phyloP scores from a whole-genome alignment of 1,140 invertebrate genomes.

The Campoletis sonorensis region DNA sequence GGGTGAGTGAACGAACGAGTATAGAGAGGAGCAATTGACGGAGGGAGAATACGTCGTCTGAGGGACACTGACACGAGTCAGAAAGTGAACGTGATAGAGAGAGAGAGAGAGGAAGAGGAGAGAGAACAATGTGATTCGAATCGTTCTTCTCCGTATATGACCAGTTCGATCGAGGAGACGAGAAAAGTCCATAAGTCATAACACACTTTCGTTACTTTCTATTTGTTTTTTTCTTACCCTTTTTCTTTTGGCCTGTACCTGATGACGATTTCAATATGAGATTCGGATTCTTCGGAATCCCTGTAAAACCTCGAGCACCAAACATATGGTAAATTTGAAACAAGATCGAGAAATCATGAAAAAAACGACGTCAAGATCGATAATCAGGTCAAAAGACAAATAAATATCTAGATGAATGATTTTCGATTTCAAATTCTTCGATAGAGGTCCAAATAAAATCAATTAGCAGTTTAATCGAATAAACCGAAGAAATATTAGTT shows the following conservation, averaged over 20 bases:
- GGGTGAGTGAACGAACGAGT: conserved; percentile 61
- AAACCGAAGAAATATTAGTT: too few species aligned
- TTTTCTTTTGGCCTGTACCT: neutral
- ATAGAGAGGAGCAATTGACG: conserved; percentile 47
- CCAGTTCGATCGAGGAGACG: conserved; percentile 38
- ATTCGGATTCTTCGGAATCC: neutral
- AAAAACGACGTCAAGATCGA: too few species aligned
- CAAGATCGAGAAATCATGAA: too few species aligned
- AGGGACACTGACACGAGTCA: conserved; percentile 40
- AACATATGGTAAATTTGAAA: neutral
- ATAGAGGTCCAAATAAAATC: too few species aligned
- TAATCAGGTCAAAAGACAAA: too few species aligned
- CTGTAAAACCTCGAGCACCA: neutral
- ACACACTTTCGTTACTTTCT: conserved; percentile 46
- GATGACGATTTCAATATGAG: neutral
- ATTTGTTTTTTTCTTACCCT: neutral
- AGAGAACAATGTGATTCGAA: conserved; percentile 16
- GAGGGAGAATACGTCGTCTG: conserved; percentile 38
- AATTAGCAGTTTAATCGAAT: too few species aligned
- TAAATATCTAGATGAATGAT: too few species aligned
- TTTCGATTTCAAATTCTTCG: too few species aligned
- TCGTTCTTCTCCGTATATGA: neutral
- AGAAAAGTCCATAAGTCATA: conserved; percentile 32
- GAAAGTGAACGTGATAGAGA: neutral
- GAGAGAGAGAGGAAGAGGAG: conserved; percentile 12